Conservation (phyloP, 2,797 vertebrate genomes). For the Danio aesculapii region DNA sequence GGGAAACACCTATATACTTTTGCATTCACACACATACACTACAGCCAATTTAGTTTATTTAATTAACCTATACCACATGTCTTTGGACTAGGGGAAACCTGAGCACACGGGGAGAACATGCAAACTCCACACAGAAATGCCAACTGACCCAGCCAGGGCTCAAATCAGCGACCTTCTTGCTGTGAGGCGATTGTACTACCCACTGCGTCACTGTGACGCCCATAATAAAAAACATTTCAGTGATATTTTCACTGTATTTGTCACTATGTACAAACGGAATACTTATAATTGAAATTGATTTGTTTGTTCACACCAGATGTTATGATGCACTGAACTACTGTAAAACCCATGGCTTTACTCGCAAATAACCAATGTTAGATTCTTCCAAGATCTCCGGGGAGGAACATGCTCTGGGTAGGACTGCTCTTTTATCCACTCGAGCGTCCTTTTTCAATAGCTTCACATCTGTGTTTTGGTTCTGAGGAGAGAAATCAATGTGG, state of each 20-base stretch:
- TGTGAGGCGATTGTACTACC: no score
- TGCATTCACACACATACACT: no score
- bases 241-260: neutral
- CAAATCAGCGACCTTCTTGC: no score
- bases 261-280: neutral
- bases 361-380: neutral
- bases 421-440: slow-evolving; percentile 24
- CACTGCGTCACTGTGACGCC: no score
- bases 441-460: slow-evolving; percentile 11
- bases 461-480: slow-evolving; percentile 45
- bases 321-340: neutral
- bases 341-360: neutral
- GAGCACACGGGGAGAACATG: no score
- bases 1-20: no score
- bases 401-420: neutral
- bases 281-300: neutral
- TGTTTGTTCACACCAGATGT: slow-evolving; percentile 1
- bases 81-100: no score
- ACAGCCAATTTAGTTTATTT: no score
- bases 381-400: neutral
- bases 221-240: no score
- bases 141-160: no score
- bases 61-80: no score
- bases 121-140: no score
- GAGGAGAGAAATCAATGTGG: slow-evolving; percentile 34